Evolutionary conservation across 2,113 vertebrate species (phyloP), one percentile per base, ranked within the genome.

Genomic region (human): DNA sequence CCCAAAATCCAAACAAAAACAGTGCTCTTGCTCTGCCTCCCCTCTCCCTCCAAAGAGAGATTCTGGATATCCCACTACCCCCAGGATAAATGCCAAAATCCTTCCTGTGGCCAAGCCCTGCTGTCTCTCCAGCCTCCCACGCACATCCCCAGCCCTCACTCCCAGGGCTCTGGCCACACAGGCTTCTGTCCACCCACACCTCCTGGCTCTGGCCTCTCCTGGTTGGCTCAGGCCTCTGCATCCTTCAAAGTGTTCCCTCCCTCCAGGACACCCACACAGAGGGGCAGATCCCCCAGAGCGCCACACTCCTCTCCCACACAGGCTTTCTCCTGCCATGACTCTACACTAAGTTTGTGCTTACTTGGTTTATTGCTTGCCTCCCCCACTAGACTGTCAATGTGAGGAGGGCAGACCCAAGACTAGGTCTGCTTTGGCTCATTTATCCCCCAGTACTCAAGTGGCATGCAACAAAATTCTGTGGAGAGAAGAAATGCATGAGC

Each of bases 261-360:
- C 43, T 59, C 55, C 1, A 2, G 20, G 40, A 57, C 25, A 1
- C n/a, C 9, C 59, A 43, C 50, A 12, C 2, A 32, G 52, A 90
- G 50, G 40, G 75, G 12, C 48, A 45, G 30, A 48, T 20, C 9
- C 30, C 40, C 16, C 0, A 8, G 1, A 5, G 23, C 30, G 59
- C 35, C 35, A 18, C 25, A 2, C 6, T 16, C 16, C 52, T 76
- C 57, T 61, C 30, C 55, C 12, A 25, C 22, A 0, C 0, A 0
- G 4, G 17, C 57, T 57, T 38, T 50, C 66, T 75, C 25, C 43
- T 27, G 16, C 20, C 17, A 25, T 16, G 38, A 57, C n/a, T 84
- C 83, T 73, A 32, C 6, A 27, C n/a, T 52, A 59, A 12, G 8
- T 30, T 10, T 50, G 70, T 30, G 27, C 80, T 55, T 48, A 40